Evolutionary conservation across 1,140 invertebrate genomes (phyloP), one percentile per base, ranked within the genome.

Genomic region (Oscheius sp.): DNA sequence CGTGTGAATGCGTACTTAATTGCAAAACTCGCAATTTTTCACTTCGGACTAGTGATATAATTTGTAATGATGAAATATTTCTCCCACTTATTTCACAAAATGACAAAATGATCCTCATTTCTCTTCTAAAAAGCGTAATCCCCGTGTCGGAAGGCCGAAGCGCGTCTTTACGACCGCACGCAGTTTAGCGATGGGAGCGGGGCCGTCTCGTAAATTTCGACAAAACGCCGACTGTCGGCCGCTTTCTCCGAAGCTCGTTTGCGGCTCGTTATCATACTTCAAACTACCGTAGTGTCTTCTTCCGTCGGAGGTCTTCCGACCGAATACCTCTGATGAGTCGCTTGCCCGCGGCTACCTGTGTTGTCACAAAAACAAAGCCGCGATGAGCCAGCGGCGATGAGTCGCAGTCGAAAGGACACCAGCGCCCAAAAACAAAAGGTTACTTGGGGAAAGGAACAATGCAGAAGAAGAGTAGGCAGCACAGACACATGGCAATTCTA

Each of bases 181-280:
- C 49, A 20, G 7, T 55, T 55, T 55, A 55, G 49, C 49, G 49
- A 4, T 55, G 7, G 49, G 7, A 13, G 7, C 7, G 49, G 15
- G 49, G 7, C 49, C 49, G 28, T 55, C 49, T 55, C 49, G 49
- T 55, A 55, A 55, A 55, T 55, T 55, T 55, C 49, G 28, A 10
- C 10, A 42, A 42, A n/a, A 42, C 38, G 38, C 38, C n/a, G n/a
- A n/a, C n/a, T n/a, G n/a, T n/a, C n/a, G n/a, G 38, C 38, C 38
- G 38, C 38, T n/a, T 10, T 10, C 10, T 15, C 7, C 49, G 49
- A 4, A 23, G 23, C 7, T 55, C 49, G 49, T 55, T 55, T 55
- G 7, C 23, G 4, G 49, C 7, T 23, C 49, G 28, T 55, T 55
- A 55, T 13, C 49, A 55, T 55, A 15, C 23, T 23, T 55, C 49